A percentile compares a stretch with the other conserved stretches of the same genome.
These are phyloP conservation scores for Conger conger DNA, from an alignment of 2,113 vertebrate genomes.

Conservation along the genomic window DNA sequence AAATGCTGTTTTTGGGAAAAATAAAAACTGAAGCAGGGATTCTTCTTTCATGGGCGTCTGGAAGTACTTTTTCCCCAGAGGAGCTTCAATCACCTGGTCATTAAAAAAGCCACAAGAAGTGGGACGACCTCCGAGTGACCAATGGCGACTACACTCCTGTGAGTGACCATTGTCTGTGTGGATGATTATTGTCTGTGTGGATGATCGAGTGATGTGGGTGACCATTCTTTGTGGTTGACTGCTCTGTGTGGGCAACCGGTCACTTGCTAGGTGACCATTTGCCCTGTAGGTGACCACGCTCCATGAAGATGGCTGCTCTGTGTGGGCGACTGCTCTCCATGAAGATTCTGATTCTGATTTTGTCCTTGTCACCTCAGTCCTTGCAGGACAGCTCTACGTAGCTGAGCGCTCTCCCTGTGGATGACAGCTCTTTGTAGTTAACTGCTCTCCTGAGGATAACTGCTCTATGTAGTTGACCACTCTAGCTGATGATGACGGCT, in stretches of 20 bases:
- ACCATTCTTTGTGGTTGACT: not conserved
- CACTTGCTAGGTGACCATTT: too few relatives aligned
- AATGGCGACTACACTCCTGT: not conserved
- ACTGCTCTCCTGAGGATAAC: not conserved
- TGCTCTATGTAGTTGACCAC: not conserved
- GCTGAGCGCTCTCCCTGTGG: not conserved
- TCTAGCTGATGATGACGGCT: not conserved
- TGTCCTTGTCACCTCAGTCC: too few relatives aligned
- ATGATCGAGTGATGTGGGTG: not conserved
- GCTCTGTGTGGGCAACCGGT: not conserved
- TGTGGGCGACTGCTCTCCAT: too few relatives aligned
- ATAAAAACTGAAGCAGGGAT: not conserved
- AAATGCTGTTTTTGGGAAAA: not conserved
- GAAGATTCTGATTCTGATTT: too few relatives aligned
- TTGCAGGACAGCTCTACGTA: too few relatives aligned
- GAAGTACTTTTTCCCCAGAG: not conserved
- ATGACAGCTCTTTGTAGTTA: too few relatives aligned
- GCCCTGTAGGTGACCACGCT: not conserved
- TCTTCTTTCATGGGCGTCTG: not conserved
- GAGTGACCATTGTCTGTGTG: not conserved
- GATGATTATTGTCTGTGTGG: not conserved
- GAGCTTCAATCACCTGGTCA: not conserved
- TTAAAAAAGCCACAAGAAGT: not conserved
- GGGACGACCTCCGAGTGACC: not conserved
- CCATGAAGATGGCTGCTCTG: too few relatives aligned